These are phyloP conservation scores for Chymomyza caudatula DNA, from an alignment of 2,888 invertebrate species.

Conservation along the genomic window DNA sequence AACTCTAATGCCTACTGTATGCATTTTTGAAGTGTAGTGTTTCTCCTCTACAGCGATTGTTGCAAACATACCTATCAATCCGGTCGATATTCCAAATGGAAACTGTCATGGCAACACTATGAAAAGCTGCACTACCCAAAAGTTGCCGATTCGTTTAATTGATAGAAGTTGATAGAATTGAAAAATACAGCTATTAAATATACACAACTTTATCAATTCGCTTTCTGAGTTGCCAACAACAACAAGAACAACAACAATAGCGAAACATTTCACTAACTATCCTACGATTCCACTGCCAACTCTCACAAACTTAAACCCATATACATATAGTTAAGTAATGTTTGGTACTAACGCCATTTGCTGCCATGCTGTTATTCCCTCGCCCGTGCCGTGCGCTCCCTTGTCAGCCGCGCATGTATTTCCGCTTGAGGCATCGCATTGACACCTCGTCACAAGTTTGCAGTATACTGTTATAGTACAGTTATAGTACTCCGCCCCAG, in stretches of 20 bases:
- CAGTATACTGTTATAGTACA: constrained; percentile 21
- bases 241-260: background rate
- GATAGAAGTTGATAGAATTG: background rate
- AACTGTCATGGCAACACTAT: too few species aligned
- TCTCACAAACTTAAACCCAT: background rate
- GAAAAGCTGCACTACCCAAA: too few species aligned
- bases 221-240: background rate
- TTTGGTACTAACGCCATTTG: background rate
- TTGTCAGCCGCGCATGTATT: background rate
- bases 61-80: too few species aligned
- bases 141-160: too few species aligned
- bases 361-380: too few species aligned
- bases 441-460: constrained; percentile 68
- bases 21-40: too few species aligned
- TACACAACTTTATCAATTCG: background rate
- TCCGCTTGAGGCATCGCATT: constrained; percentile 52
- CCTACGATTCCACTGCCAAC: background rate
- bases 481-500: constrained; percentile 1
- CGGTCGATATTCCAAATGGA: too few species aligned
- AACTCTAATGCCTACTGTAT: too few species aligned
- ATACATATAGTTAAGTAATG: background rate
- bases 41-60: too few species aligned
- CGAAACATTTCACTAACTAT: background rate
- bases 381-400: too few species aligned
- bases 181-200: background rate